Base-by-base conservation (phyloP, 2,113 vertebrate genomes). In the Eretmochelys imbricata region DNA sequence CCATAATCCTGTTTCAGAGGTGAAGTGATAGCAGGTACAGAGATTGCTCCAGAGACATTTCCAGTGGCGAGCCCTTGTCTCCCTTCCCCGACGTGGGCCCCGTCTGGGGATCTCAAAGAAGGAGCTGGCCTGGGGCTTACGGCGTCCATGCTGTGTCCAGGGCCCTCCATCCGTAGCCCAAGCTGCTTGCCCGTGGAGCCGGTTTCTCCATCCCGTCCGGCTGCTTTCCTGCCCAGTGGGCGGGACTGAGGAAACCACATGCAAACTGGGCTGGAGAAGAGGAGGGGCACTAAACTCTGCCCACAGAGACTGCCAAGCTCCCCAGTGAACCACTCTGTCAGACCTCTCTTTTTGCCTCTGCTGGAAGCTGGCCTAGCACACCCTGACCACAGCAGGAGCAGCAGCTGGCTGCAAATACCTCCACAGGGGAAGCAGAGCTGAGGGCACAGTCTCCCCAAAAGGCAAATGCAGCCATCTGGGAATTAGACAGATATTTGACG, bases 401-500 rank as follows among this genome's bases (percentile, higher is more conserved):
- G 31, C 59, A 31, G 31, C 31, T 31, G 42, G 59, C 59, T 65
- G 14, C 14, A 35, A 65, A 65, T 65, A 7, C 59, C 31, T 35
- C 59, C 31, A 35, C n/a, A 0, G 16, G 35, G 35, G 35, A 69
- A 35, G 62, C 62, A 65, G 62, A 35, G 48, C 12, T 27, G 16
- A 12, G 4, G 5, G 42, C n/a, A 29, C 51, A 53, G 49, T 2
- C 25, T 13, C 24, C 80, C 17, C 42, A 38, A 42, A n/a, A 46
- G 54, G 35, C 0, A 6, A n/a, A 19, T 57, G 54, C 46, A 80
- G 65, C 76, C 84, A 38, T 80, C 0, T 0, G 55, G 19, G 25
- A 54, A 16, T 11, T 54, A 14, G 79, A 49, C 0, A 8, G 48
- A 55, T 10, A 11, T 2, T 4, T 16, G 6, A 10, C 12, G 31